Base-by-base conservation (phyloP, 2,113 vertebrate species). In the Crypturellus undulatus region DNA sequence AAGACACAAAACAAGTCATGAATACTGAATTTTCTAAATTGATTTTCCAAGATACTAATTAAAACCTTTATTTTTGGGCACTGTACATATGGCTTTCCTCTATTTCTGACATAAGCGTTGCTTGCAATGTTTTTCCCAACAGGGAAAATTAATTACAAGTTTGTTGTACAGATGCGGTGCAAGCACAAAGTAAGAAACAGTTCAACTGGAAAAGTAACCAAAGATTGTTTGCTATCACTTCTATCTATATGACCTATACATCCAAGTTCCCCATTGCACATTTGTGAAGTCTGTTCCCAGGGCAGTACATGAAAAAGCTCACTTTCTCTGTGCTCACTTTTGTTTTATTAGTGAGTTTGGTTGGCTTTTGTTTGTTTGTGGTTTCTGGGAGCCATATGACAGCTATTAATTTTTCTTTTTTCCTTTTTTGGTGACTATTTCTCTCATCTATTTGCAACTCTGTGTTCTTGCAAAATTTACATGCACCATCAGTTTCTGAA, bases 331-430 rank as follows among this genome's bases (percentile, higher is more conserved):
- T 24, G 26, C 79, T 81, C 40, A 42, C 28, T 72, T 75, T 10
- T 69, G 25, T 65, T 83, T 84, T 43, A 60, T 69, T 58, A 52
- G 21, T 68, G 47, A 51, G 28, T 64, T 81, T 87, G 26, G 40
- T 91, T 78, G 78, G 40, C 12, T 34, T 60, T 45, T 71, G 43
- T 56, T 94, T 95, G 25, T 80, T 93, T 93, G n/a, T 94, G 24
- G n/a, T 75, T 89, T 72, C 59, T 80, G 69, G 49, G 32, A 87
- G 47, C 58, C 34, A 11, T 69, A 32, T 40, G 42, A 30, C 25
- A 84, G n/a, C 25, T 73, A n/a, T 54, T 69, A 0, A 1, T 51
- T 77, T 83, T 82, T 30, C 25, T 26, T 56, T 16, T 30, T 38
- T 38, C 13, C 20, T 51, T 51, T 77, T 21, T n/a, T 75, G 24